phyloP scores from a whole-genome alignment of 2,888 invertebrate species.

The Cephalotes varians region DNA sequence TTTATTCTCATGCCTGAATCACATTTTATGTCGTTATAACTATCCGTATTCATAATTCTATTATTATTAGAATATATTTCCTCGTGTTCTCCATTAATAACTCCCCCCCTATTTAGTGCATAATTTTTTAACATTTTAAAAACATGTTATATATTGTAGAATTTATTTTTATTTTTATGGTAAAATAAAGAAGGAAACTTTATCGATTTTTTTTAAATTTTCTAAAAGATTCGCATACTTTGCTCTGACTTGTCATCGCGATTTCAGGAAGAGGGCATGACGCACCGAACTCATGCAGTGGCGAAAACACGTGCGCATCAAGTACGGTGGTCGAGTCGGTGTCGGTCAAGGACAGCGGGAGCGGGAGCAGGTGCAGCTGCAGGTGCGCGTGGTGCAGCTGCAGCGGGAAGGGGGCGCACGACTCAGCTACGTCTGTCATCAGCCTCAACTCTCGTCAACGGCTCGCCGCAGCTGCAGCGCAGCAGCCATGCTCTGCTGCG shows the following conservation, averaged over 20 bases:
- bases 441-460: slow-evolving; percentile 82
- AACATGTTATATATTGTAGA: not conserved
- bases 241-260: not conserved
- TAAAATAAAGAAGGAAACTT: not conserved
- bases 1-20: too few relatives aligned
- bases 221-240: not conserved
- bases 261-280: slow-evolving; percentile 83
- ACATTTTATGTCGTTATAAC: too few relatives aligned
- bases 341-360: slow-evolving; percentile 85
- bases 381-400: slow-evolving; percentile 85
- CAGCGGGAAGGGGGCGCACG: slow-evolving; percentile 82
- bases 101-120: not conserved
- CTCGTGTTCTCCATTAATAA: not conserved
- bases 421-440: slow-evolving; percentile 83
- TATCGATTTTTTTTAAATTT: not conserved
- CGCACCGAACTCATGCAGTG: slow-evolving; percentile 86
- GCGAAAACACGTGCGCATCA: slow-evolving; percentile 86
- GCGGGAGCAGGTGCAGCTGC: slow-evolving; percentile 82
- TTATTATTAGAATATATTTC: not conserved
- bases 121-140: not conserved
- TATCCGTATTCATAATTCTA: not conserved
- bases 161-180: not conserved
- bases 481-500: slow-evolving; percentile 98
- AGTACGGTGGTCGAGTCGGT: slow-evolving; percentile 86
- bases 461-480: slow-evolving; percentile 88